A percentile compares a stretch with the other conserved stretches of the same genome.
phyloP scores from a whole-genome alignment of 1,140 invertebrate species.

The Harpegnathos saltator region DNA sequence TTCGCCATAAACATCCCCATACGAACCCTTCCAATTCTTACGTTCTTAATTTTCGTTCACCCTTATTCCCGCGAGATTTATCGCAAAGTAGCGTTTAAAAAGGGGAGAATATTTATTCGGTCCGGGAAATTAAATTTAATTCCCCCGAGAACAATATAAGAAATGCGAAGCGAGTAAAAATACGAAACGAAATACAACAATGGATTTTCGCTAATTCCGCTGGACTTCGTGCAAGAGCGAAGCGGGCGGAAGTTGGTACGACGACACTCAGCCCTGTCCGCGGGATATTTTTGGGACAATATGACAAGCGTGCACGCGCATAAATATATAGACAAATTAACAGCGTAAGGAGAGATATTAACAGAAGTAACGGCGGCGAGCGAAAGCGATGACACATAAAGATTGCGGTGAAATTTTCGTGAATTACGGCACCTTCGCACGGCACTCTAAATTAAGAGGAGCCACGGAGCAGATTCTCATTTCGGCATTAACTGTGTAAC shows the following conservation, averaged over 20 bases:
- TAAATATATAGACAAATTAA: not conserved
- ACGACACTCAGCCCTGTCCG: no score
- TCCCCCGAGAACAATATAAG: not conserved
- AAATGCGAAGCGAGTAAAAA: constrained; percentile 24
- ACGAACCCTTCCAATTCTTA: constrained; percentile 16
- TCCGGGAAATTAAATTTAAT: constrained; percentile 50
- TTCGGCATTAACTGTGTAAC: constrained; percentile 20
- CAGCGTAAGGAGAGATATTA: constrained; percentile 8
- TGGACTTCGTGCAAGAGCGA: no score
- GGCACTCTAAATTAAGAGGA: constrained; percentile 12
- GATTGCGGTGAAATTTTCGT: constrained; percentile 14
- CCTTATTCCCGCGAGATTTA: constrained; percentile 21
- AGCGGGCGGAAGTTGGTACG: no score
- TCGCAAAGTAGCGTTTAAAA: constrained; percentile 40
- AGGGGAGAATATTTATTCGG: constrained; percentile 50
- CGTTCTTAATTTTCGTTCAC: constrained; percentile 47
- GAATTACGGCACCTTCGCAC: not conserved
- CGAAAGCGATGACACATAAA: constrained; percentile 1
- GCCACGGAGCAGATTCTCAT: constrained; percentile 12
- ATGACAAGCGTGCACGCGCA: no score
- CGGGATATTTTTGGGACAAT: no score
- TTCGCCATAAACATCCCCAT: constrained; percentile 7
- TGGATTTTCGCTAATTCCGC: no score
- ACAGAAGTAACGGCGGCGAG: not conserved
- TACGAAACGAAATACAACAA: constrained; percentile 5